phyloP scores from a whole-genome alignment of 2,797 vertebrate genomes.

The Sebastes oblongus region DNA sequence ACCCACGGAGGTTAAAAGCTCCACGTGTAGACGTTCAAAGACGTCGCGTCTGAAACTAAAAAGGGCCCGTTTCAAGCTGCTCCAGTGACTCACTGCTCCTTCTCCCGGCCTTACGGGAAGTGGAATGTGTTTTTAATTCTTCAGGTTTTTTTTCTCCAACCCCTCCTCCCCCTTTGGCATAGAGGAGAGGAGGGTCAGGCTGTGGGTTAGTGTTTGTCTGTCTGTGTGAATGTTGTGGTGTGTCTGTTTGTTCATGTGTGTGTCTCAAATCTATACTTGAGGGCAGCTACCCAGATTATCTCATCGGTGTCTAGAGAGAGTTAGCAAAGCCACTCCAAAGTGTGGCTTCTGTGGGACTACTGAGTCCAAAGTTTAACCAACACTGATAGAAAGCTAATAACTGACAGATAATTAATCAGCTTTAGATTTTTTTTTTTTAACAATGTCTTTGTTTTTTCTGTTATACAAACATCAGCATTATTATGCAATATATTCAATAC shows the following conservation, averaged over 20 bases:
- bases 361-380: neutral
- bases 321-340: constrained; percentile 19
- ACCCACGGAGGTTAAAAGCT: constrained; percentile 34
- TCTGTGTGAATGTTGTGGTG: constrained; percentile 60
- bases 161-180: constrained; percentile 12
- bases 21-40: constrained; percentile 51
- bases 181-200: constrained; percentile 56
- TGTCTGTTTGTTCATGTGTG: constrained; percentile 47
- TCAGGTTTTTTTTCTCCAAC: constrained; percentile 13
- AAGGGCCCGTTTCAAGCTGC: constrained; percentile 68
- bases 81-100: constrained; percentile 76
- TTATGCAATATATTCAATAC: no score
- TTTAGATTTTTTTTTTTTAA: neutral
- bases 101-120: constrained; percentile 81
- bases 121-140: constrained; percentile 82
- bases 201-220: constrained; percentile 67
- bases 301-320: constrained; percentile 45
- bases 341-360: neutral
- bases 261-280: constrained; percentile 40
- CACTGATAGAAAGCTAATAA: neutral
- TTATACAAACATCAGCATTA: no score
- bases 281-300: constrained; percentile 61
- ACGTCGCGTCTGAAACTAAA: constrained; percentile 63
- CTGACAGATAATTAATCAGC: neutral
- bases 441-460: no score